A percentile compares a stretch with the other conserved stretches of the same genome.
Evolutionary conservation across 2,113 vertebrate genomes (phyloP).

Genomic region (Melanostigma gelatinosum): DNA sequence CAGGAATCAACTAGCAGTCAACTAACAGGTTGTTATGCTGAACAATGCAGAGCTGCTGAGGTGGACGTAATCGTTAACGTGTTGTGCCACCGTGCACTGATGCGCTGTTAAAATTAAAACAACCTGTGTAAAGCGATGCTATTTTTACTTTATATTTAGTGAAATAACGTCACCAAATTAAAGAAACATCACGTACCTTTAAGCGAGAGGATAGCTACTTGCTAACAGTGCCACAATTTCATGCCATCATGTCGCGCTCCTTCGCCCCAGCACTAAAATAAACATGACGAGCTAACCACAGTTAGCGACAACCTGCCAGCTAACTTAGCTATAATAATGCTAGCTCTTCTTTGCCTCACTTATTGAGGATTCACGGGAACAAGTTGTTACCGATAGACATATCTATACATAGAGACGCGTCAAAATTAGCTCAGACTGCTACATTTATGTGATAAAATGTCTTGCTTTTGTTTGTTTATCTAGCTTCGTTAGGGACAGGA

Average conservation of each 20-base stretch:
- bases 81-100: background rate
- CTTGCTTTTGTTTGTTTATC: slow-evolving; percentile 75
- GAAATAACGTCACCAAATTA: rapidly evolving
- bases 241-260: slow-evolving; percentile 70
- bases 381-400: background rate
- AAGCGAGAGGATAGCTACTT: slow-evolving; percentile 24
- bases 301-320: slow-evolving; percentile 28
- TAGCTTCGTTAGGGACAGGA: slow-evolving; percentile 38
- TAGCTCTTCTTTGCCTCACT: background rate
- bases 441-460: slow-evolving; percentile 10
- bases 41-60: background rate
- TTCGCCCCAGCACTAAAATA: slow-evolving; percentile 55
- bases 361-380: background rate
- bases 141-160: background rate
- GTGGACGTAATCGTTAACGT: background rate
- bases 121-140: background rate
- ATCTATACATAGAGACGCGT: background rate
- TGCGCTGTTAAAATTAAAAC: background rate
- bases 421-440: background rate
- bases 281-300: slow-evolving; percentile 72
- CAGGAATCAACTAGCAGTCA: background rate
- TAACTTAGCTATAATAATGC: slow-evolving; percentile 11
- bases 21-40: background rate
- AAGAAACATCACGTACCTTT: slow-evolving; percentile 48
- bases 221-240: slow-evolving; percentile 37